Evolutionary conservation across 1,140 invertebrate species (phyloP).

Genomic region (Chionoecetes opilio): DNA sequence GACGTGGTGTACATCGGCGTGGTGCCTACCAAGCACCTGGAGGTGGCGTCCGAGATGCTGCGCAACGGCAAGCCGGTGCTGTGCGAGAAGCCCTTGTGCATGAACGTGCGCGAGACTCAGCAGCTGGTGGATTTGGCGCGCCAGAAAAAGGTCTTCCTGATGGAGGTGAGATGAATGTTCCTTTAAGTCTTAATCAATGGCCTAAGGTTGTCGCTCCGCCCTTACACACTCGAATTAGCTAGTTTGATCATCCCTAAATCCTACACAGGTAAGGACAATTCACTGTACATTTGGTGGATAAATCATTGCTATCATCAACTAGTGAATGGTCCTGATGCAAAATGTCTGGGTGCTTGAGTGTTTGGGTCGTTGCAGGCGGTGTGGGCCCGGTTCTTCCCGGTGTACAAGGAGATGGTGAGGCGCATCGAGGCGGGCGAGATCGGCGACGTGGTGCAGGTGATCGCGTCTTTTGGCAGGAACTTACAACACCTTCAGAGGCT

Average conservation of each 20-base stretch:
- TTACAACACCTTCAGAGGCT: neutral
- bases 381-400: slow-evolving; percentile 93
- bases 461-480: slow-evolving; percentile 87
- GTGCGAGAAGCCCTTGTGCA: slow-evolving; percentile 92
- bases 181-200: too few relatives aligned
- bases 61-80: slow-evolving; percentile 91
- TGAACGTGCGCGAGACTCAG: slow-evolving; percentile 89
- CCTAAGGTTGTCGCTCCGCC: too few relatives aligned
- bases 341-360: neutral
- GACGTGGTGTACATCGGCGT: slow-evolving; percentile 92
- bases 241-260: too few relatives aligned
- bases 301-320: too few relatives aligned
- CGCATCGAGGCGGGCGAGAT: slow-evolving; percentile 87
- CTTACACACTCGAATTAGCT: too few relatives aligned
- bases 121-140: slow-evolving; percentile 87
- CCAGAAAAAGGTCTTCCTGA: slow-evolving; percentile 89
- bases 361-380: slow-evolving; percentile 85
- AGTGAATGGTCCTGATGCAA: too few relatives aligned
- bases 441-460: slow-evolving; percentile 89
- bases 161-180: slow-evolving; percentile 86
- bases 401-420: slow-evolving; percentile 88
- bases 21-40: slow-evolving; percentile 89
- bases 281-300: too few relatives aligned
- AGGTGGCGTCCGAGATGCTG: slow-evolving; percentile 88
- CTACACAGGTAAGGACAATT: too few relatives aligned